These are phyloP conservation scores for Tolmerus cingulatus DNA, from an alignment of 2,888 invertebrate species.

Conservation along the genomic window DNA sequence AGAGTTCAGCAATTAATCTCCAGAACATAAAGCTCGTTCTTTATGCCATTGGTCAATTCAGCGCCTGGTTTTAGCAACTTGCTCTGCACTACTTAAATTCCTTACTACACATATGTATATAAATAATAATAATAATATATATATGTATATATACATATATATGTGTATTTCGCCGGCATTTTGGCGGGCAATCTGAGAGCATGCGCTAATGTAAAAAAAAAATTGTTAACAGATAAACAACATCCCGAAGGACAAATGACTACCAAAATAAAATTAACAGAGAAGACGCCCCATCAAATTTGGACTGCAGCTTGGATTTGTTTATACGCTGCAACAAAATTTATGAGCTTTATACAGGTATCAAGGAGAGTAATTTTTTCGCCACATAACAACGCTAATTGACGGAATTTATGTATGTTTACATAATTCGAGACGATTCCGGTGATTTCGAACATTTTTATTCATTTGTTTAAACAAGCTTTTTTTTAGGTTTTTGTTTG, in stretches of 20 bases:
- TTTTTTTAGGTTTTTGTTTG: background rate
- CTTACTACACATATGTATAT: background rate
- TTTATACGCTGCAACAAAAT: background rate
- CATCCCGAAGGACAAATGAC: background rate
- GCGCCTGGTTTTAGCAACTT: background rate
- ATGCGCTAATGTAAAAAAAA: background rate
- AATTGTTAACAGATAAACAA: background rate
- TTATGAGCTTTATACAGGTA: background rate
- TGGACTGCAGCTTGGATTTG: background rate
- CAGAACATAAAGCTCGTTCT: background rate
- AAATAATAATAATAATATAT: background rate
- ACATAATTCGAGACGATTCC: background rate
- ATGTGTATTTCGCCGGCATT: background rate
- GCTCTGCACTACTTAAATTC: background rate
- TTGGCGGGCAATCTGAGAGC: background rate
- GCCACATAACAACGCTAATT: background rate
- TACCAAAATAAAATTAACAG: background rate
- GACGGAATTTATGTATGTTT: background rate
- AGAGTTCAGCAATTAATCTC: background rate
- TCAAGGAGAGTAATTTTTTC: background rate
- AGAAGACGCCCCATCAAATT: background rate
- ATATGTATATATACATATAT: too few relatives aligned
- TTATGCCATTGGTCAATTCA: background rate
- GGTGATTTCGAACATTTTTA: background rate
- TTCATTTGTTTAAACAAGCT: background rate